Base-by-base conservation (phyloP, 2,113 vertebrate genomes). In the Proterorhinus semilunaris region DNA sequence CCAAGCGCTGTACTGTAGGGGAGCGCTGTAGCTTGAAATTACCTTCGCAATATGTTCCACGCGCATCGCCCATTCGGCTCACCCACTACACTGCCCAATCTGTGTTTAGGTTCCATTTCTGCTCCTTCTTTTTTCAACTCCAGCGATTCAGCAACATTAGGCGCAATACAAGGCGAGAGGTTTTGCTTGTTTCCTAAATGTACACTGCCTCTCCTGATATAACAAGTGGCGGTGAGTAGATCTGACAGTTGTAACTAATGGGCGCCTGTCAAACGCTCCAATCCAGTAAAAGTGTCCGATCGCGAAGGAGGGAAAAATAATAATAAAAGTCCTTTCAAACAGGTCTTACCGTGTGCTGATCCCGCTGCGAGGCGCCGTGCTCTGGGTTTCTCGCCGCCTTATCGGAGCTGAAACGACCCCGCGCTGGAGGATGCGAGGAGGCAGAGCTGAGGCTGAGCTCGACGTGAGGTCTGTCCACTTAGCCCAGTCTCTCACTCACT, bases 391-490 rank as follows among this genome's bases (percentile, higher is more conserved):
- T 42, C 62, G 27, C n/a, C 5, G 70, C 42, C 68, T 51, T 58
- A 74, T 46, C 64, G 74, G 69, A 75, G 84, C 65, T 66, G 50
- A 76, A 78, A 78, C 17, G 68, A 71, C 74, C 82, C 83, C 65
- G 65, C 68, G 76, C 68, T 76, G 69, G 75, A 62, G 68, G 55
- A 58, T 7, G 55, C 27, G 72, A 75, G 65, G 68, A 72, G 21
- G 72, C 84, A 66, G 83, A 80, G 87, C 76, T 82, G 72, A 75
- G 77, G 77, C 62, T 74, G 82, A 83, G 81, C 80, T 68, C 69
- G 70, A 52, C 66, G 74, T 69, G 80, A 83, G 80, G 69, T 89
- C 84, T 78, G 77, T 80, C 82, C 83, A 78, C 81, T 83, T 71
- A 74, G 55, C 63, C 70, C 54, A 17, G 47, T 50, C 76, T 77